Conservation (phyloP, 2,113 vertebrate genomes). For the Oceanites oceanicus region DNA sequence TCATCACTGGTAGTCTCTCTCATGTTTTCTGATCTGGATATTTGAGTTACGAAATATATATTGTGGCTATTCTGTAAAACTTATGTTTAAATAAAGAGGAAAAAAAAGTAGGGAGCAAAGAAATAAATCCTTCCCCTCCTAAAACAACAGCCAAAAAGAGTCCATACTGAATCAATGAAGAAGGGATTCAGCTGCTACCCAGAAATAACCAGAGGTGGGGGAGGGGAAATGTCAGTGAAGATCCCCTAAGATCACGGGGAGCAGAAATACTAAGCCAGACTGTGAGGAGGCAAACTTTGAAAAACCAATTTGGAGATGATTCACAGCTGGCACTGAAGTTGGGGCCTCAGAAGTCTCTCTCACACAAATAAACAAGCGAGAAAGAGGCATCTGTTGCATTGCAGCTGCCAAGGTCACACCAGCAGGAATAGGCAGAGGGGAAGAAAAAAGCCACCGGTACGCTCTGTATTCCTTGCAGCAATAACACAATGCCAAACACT, state of each 20-base stretch:
- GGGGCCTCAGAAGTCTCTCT: constrained; percentile 33
- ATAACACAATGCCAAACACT: not conserved
- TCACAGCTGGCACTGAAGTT: constrained; percentile 36
- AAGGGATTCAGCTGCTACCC: not conserved
- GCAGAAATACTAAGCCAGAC: not conserved
- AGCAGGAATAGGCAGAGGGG: constrained; percentile 16
- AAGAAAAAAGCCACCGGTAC: not conserved
- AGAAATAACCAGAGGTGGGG: not conserved
- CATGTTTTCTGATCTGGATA: not conserved
- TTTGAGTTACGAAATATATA: not conserved
- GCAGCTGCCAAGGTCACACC: constrained; percentile 56
- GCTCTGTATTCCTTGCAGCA: not conserved
- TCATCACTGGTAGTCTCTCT: not conserved
- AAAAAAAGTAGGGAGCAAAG: not conserved
- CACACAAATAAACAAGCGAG: constrained; percentile 24
- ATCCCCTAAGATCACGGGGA: not conserved
- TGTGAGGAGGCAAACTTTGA: constrained; percentile 1
- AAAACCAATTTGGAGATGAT: not conserved
- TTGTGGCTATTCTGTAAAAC: not conserved
- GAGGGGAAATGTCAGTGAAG: not conserved
- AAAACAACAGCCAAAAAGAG: not conserved
- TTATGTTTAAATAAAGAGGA: not conserved
- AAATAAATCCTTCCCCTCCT: not conserved
- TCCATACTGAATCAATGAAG: not conserved
- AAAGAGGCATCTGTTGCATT: constrained; percentile 45